A percentile compares a stretch with the other conserved stretches of the same genome.
Conservation (phyloP, 2,888 invertebrate genomes). For the Petrolisthes manimaculis region DNA sequence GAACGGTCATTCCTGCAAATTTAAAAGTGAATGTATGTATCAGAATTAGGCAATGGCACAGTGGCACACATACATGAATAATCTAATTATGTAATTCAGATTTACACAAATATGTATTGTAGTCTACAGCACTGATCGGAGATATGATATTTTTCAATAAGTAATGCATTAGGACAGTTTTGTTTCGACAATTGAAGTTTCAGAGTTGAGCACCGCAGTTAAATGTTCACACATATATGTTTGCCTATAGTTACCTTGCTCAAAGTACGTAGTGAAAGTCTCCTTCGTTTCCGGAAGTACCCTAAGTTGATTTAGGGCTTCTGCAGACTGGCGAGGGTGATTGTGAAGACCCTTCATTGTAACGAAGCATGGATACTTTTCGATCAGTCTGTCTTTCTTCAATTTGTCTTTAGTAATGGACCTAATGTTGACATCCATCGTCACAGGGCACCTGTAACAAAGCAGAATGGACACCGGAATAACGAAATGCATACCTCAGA, state of each 20-base stretch:
- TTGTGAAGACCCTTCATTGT: conserved; percentile 26
- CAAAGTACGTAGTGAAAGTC: conserved; percentile 1
- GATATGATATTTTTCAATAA: neutral
- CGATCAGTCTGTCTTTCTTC: conserved; percentile 2
- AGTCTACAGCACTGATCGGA: neutral
- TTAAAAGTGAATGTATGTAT: neutral
- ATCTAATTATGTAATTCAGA: neutral
- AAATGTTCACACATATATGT: neutral
- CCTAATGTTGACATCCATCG: too few relatives aligned
- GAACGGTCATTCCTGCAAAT: neutral
- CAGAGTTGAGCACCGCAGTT: neutral
- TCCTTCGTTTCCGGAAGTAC: conserved; percentile 8
- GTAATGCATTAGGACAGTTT: neutral
- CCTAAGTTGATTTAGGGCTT: neutral
- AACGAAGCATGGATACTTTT: conserved; percentile 24
- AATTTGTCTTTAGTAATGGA: neutral
- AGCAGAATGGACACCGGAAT: neutral
- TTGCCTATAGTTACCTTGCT: neutral
- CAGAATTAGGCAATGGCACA: too few relatives aligned
- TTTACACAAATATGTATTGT: neutral
- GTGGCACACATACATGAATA: neutral
- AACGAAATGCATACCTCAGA: neutral
- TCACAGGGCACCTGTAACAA: neutral
- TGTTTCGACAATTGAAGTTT: neutral
- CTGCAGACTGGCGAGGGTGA: conserved; percentile 15